Base-by-base conservation (phyloP, 2,888 invertebrate genomes). In the Lasioglossum zephyrum region DNA sequence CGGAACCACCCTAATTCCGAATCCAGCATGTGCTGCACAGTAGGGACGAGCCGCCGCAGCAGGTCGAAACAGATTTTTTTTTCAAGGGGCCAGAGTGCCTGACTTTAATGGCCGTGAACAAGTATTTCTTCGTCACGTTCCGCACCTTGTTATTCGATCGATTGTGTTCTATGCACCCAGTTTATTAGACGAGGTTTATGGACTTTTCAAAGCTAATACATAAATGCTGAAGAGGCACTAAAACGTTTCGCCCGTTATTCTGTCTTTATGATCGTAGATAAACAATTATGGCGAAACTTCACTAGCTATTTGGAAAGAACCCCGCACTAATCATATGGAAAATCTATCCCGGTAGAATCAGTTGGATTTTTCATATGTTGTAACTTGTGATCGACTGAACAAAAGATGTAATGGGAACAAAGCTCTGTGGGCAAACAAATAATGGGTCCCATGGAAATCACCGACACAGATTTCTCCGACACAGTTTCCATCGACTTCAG, bases 1-100 rank as follows among this genome's bases (percentile, higher is more conserved):
- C 88, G 90, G 88, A 91, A 92, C 88, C 82, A 87, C 87, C 89
- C 84, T 82, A 86, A 91, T 84, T 81, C 89, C 89, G 89, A 88
- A 88, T 87, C 87, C 87, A 81, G 84, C 92, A 88, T 88, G 89
- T 91, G 92, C 88, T 84, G 22, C 26, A 36, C 83, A 85, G 76
- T 79, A 80, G 86, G 81, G 72, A 73, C 47, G 76, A 39, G 1
- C 39, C 76, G n/a, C 11, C 16, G 66, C 36, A 18, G 82, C 79
- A 82, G 86, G 85, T 84, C 89, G 85, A 85, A 84, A 84, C 79
- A 82, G 73, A 89, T 77, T 88, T 83, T 85, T 85, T 31, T 69
- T 72, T 26, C 44, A 16, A 16, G 8, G 26, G n/a, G 49, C 8
- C 26, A 11, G 57, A 26, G 63, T 13, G 31, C 41, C 73, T 70